Percentiles rank a stretch among this genome's conserved stretches.
phyloP scores from a whole-genome alignment of 2,797 vertebrate genomes.

The Pipistrellus nathusii region DNA sequence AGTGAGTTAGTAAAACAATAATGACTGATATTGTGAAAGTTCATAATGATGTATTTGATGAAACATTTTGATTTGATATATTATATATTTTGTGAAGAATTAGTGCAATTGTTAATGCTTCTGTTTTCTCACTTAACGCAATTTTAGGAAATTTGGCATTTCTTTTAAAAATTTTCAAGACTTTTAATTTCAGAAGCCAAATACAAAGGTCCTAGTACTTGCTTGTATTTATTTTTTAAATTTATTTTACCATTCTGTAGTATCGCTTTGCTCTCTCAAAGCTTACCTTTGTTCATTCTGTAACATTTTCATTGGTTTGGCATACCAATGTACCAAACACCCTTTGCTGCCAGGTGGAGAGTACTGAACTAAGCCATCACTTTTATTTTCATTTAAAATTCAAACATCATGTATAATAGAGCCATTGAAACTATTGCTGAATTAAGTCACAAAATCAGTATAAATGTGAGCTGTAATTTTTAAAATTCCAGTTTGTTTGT shows the following conservation, averaged over 20 bases:
- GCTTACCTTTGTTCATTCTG: neutral
- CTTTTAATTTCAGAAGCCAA: slow-evolving; percentile 45
- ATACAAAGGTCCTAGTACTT: neutral
- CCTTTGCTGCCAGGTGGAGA: neutral
- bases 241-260: neutral
- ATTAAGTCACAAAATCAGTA: neutral
- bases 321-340: neutral
- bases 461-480: neutral
- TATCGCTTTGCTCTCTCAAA: neutral
- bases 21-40: neutral
- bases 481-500: neutral
- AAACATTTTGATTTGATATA: neutral
- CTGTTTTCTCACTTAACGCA: neutral
- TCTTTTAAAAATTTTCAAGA: neutral
- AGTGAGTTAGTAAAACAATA: neutral
- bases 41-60: neutral
- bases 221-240: neutral
- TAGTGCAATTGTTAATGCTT: neutral
- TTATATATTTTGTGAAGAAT: neutral
- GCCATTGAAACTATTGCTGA: neutral
- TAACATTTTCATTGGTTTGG: neutral
- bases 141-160: neutral
- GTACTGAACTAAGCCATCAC: neutral
- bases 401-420: neutral
- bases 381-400: slow-evolving; percentile 23